Evolutionary conservation across 1,140 invertebrate genomes (phyloP).

Genomic region (Eupristina koningsbergeri): DNA sequence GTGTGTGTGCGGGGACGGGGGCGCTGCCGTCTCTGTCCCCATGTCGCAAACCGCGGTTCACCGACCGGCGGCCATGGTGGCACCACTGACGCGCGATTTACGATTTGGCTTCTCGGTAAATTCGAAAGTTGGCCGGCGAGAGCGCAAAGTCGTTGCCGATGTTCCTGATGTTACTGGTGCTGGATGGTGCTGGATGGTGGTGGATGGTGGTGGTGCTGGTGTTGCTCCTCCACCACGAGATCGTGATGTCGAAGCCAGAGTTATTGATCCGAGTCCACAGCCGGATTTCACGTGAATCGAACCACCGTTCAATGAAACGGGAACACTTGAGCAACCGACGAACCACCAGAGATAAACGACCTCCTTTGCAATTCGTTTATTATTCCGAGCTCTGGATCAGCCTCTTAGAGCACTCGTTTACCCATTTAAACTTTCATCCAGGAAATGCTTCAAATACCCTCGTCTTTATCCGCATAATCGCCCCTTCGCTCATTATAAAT

Average conservation of each 20-base stretch:
- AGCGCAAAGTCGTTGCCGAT: not conserved
- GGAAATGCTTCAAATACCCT: too few relatives aligned
- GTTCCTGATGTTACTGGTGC: not conserved
- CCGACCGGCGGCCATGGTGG: conserved; percentile 47
- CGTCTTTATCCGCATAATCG: too few relatives aligned
- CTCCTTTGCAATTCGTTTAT: not conserved
- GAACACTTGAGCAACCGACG: not conserved
- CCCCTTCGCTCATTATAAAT: too few relatives aligned
- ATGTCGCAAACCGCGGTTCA: conserved; percentile 51
- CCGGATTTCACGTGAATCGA: not conserved
- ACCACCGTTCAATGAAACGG: not conserved
- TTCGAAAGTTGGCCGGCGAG: conserved; percentile 55
- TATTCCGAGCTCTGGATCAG: not conserved
- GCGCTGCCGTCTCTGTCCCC: not conserved
- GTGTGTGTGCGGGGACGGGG: not conserved
- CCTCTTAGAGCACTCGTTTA: not conserved
- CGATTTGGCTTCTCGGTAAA: conserved; percentile 55
- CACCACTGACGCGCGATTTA: conserved; percentile 33
- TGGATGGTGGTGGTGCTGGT: not conserved
- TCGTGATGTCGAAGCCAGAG: not conserved
- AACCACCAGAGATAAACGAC: not conserved
- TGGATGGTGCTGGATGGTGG: not conserved
- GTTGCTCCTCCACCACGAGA: not conserved
- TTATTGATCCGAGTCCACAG: not conserved
- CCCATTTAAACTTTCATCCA: too few relatives aligned